Evolutionary conservation across 1,140 invertebrate species (phyloP), one percentile per base, ranked within the genome.

Genomic region (Drosophila teissieri): DNA sequence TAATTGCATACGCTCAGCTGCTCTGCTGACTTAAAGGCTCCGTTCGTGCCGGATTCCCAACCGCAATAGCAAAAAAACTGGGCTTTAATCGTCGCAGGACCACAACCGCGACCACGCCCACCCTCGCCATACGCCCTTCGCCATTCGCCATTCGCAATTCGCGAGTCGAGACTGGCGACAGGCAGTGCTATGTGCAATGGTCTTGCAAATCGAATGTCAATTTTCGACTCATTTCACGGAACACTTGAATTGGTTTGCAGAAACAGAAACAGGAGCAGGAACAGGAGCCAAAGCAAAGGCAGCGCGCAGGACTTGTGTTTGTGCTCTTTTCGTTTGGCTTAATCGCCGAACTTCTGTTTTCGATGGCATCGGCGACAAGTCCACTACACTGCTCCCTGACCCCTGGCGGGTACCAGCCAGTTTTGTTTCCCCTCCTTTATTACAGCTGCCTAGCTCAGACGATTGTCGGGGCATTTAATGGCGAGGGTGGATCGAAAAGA

Each of bases 191-290:
- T 89, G 89, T 89, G 84, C 89, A 91, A 82, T 91, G 78, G 89
- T 89, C 89, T 84, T 67, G 81, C 82, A 91, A 91, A 91, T 91
- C 85, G 89, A 91, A 91, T 91, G 89, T 80, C 89, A 86, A 91
- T 91, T 91, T 83, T 85, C 81, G 81, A 91, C 75, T 91, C 84
- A 91, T 91, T 91, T 91, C 90, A 91, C 89, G 89, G 83, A 91
- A 91, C 89, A 91, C 83, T 91, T 90, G 81, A 86, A 90, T 73
- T 90, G 70, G 70, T 76, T 81, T 84, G 73, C 73, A 58, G 68
- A 15, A 83, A 78, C 36, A n/a, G n/a, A n/a, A n/a, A n/a, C 62
- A 51, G 67, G 19, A 81, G 65, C 40, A 34, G 72, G 53, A 22
- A 14, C 39, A 40, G 42, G 19, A 19, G 19, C 19, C 42, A 48